A percentile compares a stretch with the other conserved stretches of the same genome.
Conservation (phyloP, 2,888 invertebrate species). For the Parnassius apollo region DNA sequence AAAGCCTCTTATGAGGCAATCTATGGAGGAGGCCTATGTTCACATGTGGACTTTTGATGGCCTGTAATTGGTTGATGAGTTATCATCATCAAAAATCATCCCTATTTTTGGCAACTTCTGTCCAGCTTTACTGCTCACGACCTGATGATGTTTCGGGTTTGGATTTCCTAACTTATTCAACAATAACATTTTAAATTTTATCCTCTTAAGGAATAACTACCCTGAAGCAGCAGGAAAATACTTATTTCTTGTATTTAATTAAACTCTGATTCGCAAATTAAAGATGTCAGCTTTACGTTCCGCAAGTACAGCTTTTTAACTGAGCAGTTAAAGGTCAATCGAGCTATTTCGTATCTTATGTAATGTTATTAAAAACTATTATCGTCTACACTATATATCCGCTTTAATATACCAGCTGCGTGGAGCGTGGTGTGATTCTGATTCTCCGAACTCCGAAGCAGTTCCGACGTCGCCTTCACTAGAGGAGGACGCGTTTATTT, state of each 20-base stretch:
- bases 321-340: not conserved
- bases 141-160: no score
- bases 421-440: conserved; percentile 16
- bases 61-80: no score
- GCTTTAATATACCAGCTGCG: conserved; percentile 2
- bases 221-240: no score
- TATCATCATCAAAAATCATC: no score
- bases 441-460: conserved; percentile 5
- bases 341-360: conserved; percentile 5
- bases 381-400: not conserved
- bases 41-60: no score
- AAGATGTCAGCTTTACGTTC: conserved; percentile 1
- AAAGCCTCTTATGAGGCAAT: no score
- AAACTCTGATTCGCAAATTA: conserved; percentile 4
- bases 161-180: no score
- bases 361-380: not conserved
- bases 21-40: no score
- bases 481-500: conserved; percentile 8
- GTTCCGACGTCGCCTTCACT: conserved; percentile 14
- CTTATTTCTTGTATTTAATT: not conserved
- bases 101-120: no score
- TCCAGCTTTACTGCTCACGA: no score
- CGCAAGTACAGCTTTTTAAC: conserved; percentile 8
- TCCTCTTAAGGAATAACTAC: no score
- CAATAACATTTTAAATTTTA: not conserved